phyloP scores from a whole-genome alignment of 1,140 invertebrate genomes.

The Scaptomyza hsui region DNA sequence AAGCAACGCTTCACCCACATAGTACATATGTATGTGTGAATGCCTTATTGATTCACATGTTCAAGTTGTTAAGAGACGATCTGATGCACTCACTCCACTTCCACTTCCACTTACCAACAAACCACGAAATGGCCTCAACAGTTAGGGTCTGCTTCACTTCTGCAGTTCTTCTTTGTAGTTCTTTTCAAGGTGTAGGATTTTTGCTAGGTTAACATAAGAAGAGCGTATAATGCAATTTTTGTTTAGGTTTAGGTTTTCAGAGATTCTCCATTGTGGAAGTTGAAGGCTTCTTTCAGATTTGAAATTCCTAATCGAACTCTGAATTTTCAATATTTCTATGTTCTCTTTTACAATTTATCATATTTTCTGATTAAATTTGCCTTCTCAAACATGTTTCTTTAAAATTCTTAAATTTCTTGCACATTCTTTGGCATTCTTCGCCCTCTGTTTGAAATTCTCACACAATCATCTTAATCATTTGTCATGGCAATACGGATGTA shows the following conservation, averaged over 20 bases:
- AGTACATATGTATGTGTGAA: constrained; percentile 24
- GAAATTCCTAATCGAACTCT: too few species aligned
- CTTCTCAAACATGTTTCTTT: background rate
- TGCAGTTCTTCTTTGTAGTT: background rate
- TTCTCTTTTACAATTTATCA: too few species aligned
- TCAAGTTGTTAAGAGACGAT: constrained; percentile 72
- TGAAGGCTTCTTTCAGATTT: too few species aligned
- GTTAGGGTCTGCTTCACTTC: background rate
- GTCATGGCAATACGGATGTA: constrained; percentile 23
- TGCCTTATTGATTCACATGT: constrained; percentile 58
- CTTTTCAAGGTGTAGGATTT: background rate
- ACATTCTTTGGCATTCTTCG: background rate
- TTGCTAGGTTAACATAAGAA: background rate
- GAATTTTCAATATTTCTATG: too few species aligned
- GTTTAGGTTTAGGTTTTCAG: too few species aligned
- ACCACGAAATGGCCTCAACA: constrained; percentile 18
- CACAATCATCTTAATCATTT: constrained; percentile 22
- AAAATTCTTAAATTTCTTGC: too few species aligned
- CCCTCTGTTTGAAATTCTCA: background rate
- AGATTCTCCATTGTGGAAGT: too few species aligned
- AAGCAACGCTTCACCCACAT: constrained; percentile 56
- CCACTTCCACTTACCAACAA: background rate
- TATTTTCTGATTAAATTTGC: background rate
- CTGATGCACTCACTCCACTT: constrained; percentile 17
- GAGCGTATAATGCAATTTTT: too few species aligned